Percentiles rank a stretch among this genome's conserved stretches.
Conservation (phyloP, 2,888 invertebrate species). For the Unio pictorum region DNA sequence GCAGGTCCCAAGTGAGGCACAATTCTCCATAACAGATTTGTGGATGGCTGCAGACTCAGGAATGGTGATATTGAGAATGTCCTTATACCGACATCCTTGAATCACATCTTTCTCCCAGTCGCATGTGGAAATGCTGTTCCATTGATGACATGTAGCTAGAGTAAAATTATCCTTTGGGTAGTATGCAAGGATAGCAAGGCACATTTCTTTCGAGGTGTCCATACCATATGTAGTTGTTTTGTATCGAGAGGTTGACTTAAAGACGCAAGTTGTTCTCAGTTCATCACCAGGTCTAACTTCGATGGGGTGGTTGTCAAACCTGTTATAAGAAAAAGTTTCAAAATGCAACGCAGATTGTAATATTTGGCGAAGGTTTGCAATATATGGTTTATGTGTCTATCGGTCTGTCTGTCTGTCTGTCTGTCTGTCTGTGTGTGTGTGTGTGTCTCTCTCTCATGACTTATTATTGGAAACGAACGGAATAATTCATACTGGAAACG, state of each 20-base stretch:
- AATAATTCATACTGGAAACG: too few species aligned
- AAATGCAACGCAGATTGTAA: too few species aligned
- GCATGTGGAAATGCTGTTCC: slow-evolving; percentile 7
- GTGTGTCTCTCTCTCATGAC: too few species aligned
- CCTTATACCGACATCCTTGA: slow-evolving; percentile 17
- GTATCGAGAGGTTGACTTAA: slow-evolving; percentile 24
- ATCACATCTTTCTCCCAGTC: slow-evolving; percentile 7
- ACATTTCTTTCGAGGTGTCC: slow-evolving; percentile 58
- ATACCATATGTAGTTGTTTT: slow-evolving; percentile 39
- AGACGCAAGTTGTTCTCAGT: slow-evolving; percentile 37
- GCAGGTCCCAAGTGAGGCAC: slow-evolving; percentile 14
- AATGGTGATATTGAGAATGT: neutral
- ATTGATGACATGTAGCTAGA: slow-evolving; percentile 11
- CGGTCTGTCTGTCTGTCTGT: too few species aligned
- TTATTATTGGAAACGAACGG: too few species aligned
- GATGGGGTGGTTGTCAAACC: slow-evolving; percentile 36
- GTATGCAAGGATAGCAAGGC: slow-evolving; percentile 47
- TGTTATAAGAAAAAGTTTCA: slow-evolving; percentile 10
- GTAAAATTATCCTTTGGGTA: slow-evolving; percentile 36
- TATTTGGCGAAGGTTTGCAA: slow-evolving; percentile 8
- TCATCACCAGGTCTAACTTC: slow-evolving; percentile 42
- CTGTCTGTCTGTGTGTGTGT: too few species aligned
- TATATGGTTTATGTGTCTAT: neutral
- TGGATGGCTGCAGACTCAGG: slow-evolving; percentile 16
- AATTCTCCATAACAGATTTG: slow-evolving; percentile 11